phyloP scores from a whole-genome alignment of 1,140 invertebrate genomes.

The Bombus impatiens region DNA sequence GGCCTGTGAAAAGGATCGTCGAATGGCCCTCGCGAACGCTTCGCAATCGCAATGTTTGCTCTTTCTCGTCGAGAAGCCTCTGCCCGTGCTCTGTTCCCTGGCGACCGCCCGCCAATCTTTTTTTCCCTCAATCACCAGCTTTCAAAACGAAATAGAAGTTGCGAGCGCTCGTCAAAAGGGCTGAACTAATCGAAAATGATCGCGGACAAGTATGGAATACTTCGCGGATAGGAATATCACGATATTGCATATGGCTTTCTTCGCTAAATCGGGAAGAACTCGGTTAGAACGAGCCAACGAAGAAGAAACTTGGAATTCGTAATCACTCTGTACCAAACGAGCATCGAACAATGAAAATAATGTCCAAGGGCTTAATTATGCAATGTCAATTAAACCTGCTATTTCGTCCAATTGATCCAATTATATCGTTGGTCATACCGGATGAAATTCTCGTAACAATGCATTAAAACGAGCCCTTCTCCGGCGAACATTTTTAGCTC shows the following conservation, averaged over 20 bases:
- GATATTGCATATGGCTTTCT: not conserved
- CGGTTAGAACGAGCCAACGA: not conserved
- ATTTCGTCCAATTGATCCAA: slow-evolving; percentile 63
- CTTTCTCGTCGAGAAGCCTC: not conserved
- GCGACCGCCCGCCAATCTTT: too few relatives aligned
- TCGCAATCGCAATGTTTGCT: slow-evolving; percentile 21
- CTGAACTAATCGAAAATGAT: not conserved
- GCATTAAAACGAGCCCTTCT: not conserved
- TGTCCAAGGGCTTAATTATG: slow-evolving; percentile 60
- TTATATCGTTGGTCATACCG: slow-evolving; percentile 54
- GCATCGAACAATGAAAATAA: not conserved
- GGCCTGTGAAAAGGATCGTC: slow-evolving; percentile 28
- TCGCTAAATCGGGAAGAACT: not conserved
- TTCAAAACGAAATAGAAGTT: not conserved
- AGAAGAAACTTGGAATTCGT: too few relatives aligned
- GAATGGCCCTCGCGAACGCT: not conserved
- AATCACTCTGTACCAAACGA: too few relatives aligned
- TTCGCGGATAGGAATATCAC: not conserved
- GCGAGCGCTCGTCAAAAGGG: not conserved
- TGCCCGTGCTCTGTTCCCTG: too few relatives aligned
- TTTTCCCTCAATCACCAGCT: not conserved
- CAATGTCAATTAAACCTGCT: slow-evolving; percentile 62
- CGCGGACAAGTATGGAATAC: not conserved
- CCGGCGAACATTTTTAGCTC: slow-evolving; percentile 15
- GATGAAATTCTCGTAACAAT: too few relatives aligned